phyloP scores from a whole-genome alignment of 2,888 invertebrate genomes.

The Orchestes rusci region DNA sequence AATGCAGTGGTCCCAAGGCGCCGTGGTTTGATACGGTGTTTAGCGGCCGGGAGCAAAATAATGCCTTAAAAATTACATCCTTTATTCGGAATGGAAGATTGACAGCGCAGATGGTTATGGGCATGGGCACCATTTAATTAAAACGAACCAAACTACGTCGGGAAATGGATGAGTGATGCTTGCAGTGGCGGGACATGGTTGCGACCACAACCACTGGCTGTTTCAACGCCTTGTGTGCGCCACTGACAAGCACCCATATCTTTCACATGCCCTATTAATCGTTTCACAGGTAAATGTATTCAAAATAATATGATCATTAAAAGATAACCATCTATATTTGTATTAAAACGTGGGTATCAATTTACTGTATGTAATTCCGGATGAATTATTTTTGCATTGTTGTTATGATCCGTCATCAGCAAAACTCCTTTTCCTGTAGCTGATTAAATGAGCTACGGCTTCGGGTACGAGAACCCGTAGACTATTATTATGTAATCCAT shows the following conservation, averaged over 20 bases:
- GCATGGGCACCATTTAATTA: conserved; percentile 25
- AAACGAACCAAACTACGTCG: conserved; percentile 21
- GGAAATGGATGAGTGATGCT: too few species aligned
- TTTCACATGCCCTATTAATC: conserved; percentile 1
- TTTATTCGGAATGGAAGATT: conserved; percentile 23
- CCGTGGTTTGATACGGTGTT: too few species aligned
- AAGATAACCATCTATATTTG: conserved; percentile 14
- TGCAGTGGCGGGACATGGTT: too few species aligned
- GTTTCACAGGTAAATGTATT: conserved; percentile 13
- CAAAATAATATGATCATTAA: conserved; percentile 17
- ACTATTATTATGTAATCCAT: conserved; percentile 10
- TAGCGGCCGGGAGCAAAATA: conserved; percentile 20
- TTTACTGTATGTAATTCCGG: too few species aligned
- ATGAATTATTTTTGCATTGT: too few species aligned
- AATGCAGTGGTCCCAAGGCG: too few species aligned
- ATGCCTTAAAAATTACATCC: conserved; percentile 23
- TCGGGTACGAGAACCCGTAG: too few species aligned
- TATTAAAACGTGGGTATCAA: too few species aligned
- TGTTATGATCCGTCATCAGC: too few species aligned
- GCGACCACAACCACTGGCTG: too few species aligned
- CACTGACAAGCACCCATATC: conserved; percentile 9
- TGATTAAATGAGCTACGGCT: too few species aligned
- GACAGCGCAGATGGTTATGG: conserved; percentile 25
- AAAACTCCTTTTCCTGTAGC: too few species aligned
- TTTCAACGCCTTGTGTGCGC: conserved; percentile 3